Evolutionary conservation across 1,140 invertebrate genomes (phyloP), one percentile per base, ranked within the genome.

Genomic region (Monochamus saltuarius): DNA sequence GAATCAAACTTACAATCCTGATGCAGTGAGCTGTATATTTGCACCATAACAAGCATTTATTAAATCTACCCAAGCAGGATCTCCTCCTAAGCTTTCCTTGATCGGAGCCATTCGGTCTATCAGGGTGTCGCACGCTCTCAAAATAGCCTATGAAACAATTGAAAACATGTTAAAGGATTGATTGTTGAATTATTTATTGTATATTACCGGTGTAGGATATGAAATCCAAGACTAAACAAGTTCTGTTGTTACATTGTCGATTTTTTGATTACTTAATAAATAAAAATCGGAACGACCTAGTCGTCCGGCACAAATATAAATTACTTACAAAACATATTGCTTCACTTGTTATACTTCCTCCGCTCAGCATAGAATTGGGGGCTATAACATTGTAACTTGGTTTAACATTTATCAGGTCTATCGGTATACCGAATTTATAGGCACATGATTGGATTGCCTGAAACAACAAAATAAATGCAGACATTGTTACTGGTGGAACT

Each of bases 401-500:
- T 73, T 90, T 89, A 0, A 94, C 80, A 36, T 72, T 81, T 1
- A 94, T 77, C 74, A 84, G 79, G 1, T 85, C 82, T 55, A 92
- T 61, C 35, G 87, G 82, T 56, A 92, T 86, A 1, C 85, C 85
- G 1, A 94, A 74, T 19, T 80, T 82, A 63, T 87, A 82, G 2
- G 89, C 90, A 61, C 83, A 87, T 3, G 87, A 85, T 82, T 94
- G 91, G 34, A 84, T 85, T 9, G 85, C 82, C 87, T 92, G 60
- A 52, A 29, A 29, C 2, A 29, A 29, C 6, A n/a, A n/a, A n/a
- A n/a, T n/a, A n/a, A n/a, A n/a, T n/a, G n/a, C n/a, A n/a, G n/a
- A n/a, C n/a, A n/a, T n/a, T n/a, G n/a, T n/a, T n/a, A n/a, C n/a
- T n/a, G n/a, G n/a, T n/a, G n/a, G n/a, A n/a, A n/a, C n/a, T n/a